Base-by-base conservation (phyloP, 2,888 invertebrate genomes). In the Cyrtodaria siliqua region DNA sequence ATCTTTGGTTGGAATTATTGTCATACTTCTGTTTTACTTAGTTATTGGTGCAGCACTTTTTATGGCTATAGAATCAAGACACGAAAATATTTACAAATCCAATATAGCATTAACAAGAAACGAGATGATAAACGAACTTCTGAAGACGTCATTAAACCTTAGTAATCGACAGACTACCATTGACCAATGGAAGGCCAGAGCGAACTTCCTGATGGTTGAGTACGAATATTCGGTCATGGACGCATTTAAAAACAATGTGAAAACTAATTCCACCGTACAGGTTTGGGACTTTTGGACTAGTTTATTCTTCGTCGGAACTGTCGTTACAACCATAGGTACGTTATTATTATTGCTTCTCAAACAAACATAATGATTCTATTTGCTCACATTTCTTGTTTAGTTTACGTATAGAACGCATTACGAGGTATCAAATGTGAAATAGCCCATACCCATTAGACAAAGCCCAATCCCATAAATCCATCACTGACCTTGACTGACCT, bases 181-280 rank as follows among this genome's bases (percentile, higher is more conserved):
- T 49, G 53, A 60, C 6, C 52, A 81, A 26, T 85, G 84, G 82
- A 81, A 74, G 26, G 40, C 62, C 95, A 70, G 57, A 16, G 67
- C 86, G 26, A 55, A 70, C 23, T 95, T 95, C 84, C 96, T 96
- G 91, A 92, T 98, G 63, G 95, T 96, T 91, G 96, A 95, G 80
- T 98, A 98, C 90, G 98, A 98, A 92, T 96, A 96, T 79, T 97
- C 97, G 90, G 93, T 98, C 38, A 96, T 97, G 87, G 95, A 95
- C 0, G 96, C 97, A 8, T 59, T 71, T 14, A 66, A 74, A 8
- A 71, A 71, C 18, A 62, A 57, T 12, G 72, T 76, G 12, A 60
- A 40, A 1, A 38, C 73, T 2, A 27, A 63, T 2, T 96, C 97
- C 79, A 97, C 97, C 1, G 96, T 67, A 18, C 60, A 77, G 3